Conservation (phyloP, 2,797 vertebrate genomes). For the Lepus oiostolus region DNA sequence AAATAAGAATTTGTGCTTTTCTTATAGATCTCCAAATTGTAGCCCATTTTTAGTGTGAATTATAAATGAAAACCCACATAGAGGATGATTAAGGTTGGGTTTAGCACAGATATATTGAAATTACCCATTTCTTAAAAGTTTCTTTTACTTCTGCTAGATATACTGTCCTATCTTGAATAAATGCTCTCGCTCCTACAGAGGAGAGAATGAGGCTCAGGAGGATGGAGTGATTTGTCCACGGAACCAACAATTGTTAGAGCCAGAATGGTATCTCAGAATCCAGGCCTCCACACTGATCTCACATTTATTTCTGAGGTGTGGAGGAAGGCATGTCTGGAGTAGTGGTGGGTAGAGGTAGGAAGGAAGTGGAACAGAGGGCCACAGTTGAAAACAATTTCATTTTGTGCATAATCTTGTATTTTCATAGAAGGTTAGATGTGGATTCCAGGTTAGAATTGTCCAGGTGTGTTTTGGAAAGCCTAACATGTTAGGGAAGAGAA, state of each 20-base stretch:
- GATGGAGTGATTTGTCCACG: background rate
- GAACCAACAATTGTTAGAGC: background rate
- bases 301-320: background rate
- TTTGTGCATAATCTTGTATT: background rate
- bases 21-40: background rate
- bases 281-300: background rate
- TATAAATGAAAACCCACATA: slow-evolving; percentile 53
- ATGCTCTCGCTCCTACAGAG: background rate
- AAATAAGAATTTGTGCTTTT: background rate
- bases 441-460: background rate
- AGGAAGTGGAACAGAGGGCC: too few species aligned
- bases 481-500: background rate
- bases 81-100: background rate
- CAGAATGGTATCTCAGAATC: background rate
- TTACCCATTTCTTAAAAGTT: background rate
- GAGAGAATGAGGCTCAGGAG: background rate
- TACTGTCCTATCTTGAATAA: too few species aligned
- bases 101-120: background rate
- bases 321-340: background rate
- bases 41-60: slow-evolving; percentile 31
- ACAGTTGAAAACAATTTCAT: background rate
- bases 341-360: background rate
- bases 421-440: background rate
- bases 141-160: background rate
- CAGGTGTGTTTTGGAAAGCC: background rate